A percentile compares a stretch with the other conserved stretches of the same genome.
Conservation (phyloP, 2,797 vertebrate genomes). For the Sibirionetta formosa region DNA sequence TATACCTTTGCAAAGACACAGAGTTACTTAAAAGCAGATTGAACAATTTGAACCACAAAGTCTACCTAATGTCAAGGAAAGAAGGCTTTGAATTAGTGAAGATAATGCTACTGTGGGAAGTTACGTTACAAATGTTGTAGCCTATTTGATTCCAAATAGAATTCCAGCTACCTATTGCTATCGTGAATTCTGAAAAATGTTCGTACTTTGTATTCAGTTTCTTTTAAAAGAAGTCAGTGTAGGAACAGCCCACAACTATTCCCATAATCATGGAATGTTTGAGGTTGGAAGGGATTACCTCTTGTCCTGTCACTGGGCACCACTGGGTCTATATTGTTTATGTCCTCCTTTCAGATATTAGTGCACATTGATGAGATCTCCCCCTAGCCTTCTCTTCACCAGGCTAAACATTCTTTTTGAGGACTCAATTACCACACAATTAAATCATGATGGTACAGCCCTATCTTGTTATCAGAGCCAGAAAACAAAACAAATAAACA, state of each 20-base stretch:
- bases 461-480: background rate
- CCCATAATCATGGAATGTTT: background rate
- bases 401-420: background rate
- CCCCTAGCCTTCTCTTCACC: background rate
- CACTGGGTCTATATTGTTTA: background rate
- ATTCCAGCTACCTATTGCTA: conserved; percentile 1
- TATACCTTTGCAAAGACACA: conserved; percentile 13
- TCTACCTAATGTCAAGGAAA: background rate
- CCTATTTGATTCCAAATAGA: background rate
- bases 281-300: background rate
- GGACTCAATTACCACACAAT: background rate
- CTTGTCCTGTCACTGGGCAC: background rate
- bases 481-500: background rate
- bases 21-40: conserved; percentile 31
- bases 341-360: background rate
- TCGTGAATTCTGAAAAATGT: background rate
- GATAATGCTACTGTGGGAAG: background rate
- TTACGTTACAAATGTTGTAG: background rate
- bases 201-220: background rate
- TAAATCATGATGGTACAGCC: background rate
- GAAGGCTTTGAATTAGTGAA: background rate
- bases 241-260: background rate
- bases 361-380: background rate
- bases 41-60: background rate
- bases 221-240: background rate